Conservation (phyloP, 2,113 vertebrate species). For the Corvus moneduloides region DNA sequence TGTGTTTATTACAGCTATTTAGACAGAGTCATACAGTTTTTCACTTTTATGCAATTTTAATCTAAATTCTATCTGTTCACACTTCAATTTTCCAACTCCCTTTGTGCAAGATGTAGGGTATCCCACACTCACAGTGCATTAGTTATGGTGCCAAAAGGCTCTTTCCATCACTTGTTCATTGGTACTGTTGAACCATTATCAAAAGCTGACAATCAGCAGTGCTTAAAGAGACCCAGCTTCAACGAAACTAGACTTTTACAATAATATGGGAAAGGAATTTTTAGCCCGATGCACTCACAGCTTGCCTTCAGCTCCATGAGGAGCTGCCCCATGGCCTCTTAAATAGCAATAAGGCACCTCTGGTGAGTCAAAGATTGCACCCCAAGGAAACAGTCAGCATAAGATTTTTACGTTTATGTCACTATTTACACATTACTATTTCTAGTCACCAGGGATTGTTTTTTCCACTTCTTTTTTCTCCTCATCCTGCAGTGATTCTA, state of each 20-base stretch:
- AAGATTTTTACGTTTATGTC: neutral
- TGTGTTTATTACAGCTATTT: neutral
- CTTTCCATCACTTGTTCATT: fast-evolving
- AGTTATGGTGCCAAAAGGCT: neutral
- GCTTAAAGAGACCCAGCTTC: neutral
- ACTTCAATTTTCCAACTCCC: neutral
- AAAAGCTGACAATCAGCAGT: neutral
- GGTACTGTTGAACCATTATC: neutral
- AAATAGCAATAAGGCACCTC: neutral
- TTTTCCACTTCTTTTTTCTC: neutral
- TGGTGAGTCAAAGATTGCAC: neutral
- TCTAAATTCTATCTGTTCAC: neutral
- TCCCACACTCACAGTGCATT: neutral
- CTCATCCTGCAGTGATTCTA: neutral
- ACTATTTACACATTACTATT: neutral
- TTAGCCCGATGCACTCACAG: neutral
- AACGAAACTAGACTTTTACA: neutral
- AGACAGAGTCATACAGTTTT: neutral
- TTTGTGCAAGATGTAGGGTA: neutral
- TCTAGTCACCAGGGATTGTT: neutral
- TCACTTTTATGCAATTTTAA: neutral
- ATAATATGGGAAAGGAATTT: neutral
- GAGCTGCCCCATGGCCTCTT: neutral
- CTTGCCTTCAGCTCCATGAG: neutral
- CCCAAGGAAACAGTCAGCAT: neutral